Base-by-base conservation (phyloP, 2,797 vertebrate genomes). In the Dipus sagitta region DNA sequence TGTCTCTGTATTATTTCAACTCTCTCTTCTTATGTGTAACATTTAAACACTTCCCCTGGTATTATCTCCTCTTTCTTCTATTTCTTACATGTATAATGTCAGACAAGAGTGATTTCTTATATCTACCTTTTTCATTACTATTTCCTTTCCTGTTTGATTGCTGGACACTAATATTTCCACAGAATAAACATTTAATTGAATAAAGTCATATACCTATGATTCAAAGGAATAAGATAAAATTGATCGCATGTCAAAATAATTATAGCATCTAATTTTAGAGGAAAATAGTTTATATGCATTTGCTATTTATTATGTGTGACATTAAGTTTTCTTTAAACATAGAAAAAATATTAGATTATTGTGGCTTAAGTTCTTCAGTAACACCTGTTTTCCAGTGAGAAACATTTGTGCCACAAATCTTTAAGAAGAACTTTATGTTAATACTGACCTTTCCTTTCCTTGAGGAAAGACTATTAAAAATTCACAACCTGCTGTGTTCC, bases 391-490 rank as follows among this genome's bases (percentile, higher is more conserved):
- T 97, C 92, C 92, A 79, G 92, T 95, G 94, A 96, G 96, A 98
- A 98, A 98, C 95, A 96, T 97, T 95, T 97, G 96, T 96, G 97
- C 76, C 96, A 97, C 95, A 97, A 96, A 97, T 96, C 95, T 98
- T 98, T 94, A 98, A 97, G 96, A 98, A 97, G 93, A 96, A 95
- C 97, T 98, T 98, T 98, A 98, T 98, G 98, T 93, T 98, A 98
- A 98, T 98, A 86, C 47, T 97, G 97, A 98, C 98, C 98, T 98
- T 98, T 98, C 97, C 95, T 94, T 97, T 98, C 96, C 95, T 97
- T 96, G 94, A 97, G 96, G 96, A 97, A 92, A 95, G 96, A 84
- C 79, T 96, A 97, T 98, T 98, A 98, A 98, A 98, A 97, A 98
- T 98, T 97, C 97, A 98, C 96, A 97, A 94, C 96, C 97, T 97